Evolutionary conservation across 1,140 invertebrate species (phyloP).

Genomic region (Ceratina japonica): DNA sequence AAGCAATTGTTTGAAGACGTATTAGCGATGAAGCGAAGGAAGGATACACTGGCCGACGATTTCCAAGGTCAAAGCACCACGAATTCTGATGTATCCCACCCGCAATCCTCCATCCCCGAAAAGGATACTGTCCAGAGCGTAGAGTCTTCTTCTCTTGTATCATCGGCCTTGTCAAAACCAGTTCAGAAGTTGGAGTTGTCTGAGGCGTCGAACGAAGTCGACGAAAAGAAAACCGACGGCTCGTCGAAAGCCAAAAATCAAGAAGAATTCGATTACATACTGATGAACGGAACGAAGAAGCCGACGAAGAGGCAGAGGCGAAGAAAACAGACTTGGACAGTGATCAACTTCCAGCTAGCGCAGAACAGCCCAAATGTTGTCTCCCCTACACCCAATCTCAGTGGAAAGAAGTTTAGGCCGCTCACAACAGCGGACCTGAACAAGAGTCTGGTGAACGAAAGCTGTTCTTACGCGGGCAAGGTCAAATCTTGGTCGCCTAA

Average conservation of each 20-base stretch:
- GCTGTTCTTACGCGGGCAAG: slow-evolving; percentile 81
- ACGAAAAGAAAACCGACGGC: slow-evolving; percentile 27
- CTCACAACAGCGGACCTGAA: slow-evolving; percentile 77
- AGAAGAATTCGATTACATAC: slow-evolving; percentile 38
- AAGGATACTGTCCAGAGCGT: slow-evolving; percentile 84
- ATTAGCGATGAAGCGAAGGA: too few relatives aligned
- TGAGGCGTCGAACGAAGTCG: slow-evolving; percentile 45
- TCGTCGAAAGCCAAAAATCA: background rate
- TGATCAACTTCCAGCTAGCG: too few relatives aligned
- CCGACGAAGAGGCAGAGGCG: slow-evolving; percentile 53
- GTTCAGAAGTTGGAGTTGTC: slow-evolving; percentile 61
- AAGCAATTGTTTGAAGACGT: too few relatives aligned
- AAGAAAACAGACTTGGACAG: slow-evolving; percentile 51
- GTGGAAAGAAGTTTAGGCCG: slow-evolving; percentile 79
- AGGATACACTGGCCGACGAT: too few relatives aligned
- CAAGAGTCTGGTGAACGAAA: slow-evolving; percentile 82
- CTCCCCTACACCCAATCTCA: slow-evolving; percentile 71
- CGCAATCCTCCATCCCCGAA: slow-evolving; percentile 80
- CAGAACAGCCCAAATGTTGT: too few relatives aligned
- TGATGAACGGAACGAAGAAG: slow-evolving; percentile 43
- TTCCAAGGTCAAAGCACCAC: too few relatives aligned
- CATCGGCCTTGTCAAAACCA: slow-evolving; percentile 77
- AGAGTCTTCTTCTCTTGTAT: slow-evolving; percentile 85
- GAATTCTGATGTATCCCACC: too few relatives aligned
- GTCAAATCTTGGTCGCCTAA: slow-evolving; percentile 80